Conservation (phyloP, 2,888 invertebrate species). For the Tigriopus californicus region DNA sequence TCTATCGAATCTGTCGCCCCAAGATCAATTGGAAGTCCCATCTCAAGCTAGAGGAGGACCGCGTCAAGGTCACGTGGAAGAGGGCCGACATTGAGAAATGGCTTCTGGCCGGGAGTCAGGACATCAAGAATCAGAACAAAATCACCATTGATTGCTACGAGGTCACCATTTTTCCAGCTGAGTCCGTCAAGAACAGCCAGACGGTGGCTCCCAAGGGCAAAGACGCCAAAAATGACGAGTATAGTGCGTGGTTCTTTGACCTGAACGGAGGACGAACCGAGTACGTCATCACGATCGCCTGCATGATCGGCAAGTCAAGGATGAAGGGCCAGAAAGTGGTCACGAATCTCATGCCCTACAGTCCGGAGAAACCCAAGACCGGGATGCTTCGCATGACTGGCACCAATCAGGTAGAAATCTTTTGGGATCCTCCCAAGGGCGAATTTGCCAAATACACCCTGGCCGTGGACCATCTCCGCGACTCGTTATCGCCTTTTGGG, state of each 20-base stretch:
- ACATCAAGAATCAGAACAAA: not conserved
- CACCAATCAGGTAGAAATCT: slow-evolving; percentile 3
- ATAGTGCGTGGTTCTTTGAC: slow-evolving; percentile 14
- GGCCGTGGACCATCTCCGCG: not conserved
- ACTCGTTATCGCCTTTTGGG: not conserved
- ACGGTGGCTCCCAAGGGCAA: not conserved
- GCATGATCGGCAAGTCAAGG: slow-evolving; percentile 13
- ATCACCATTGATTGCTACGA: slow-evolving; percentile 11
- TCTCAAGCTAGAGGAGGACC: slow-evolving; percentile 13
- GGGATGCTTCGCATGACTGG: slow-evolving; percentile 1
- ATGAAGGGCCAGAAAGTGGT: slow-evolving; percentile 15
- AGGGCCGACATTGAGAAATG: slow-evolving; percentile 9
- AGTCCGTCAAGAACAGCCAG: slow-evolving; percentile 5
- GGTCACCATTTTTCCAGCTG: slow-evolving; percentile 14
- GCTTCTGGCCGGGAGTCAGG: not conserved
- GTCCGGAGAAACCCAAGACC: slow-evolving; percentile 9
- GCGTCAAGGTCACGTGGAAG: slow-evolving; percentile 7
- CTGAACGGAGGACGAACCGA: slow-evolving; percentile 12
- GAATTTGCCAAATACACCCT: slow-evolving; percentile 14
- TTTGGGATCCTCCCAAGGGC: slow-evolving; percentile 15
- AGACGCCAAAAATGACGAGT: not conserved
- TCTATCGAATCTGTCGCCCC: slow-evolving; percentile 7
- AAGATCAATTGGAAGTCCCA: not conserved
- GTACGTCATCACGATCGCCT: slow-evolving; percentile 15
- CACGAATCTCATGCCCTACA: slow-evolving; percentile 13